Conservation (phyloP, 1,140 invertebrate species). For the Drosophila aff. region DNA sequence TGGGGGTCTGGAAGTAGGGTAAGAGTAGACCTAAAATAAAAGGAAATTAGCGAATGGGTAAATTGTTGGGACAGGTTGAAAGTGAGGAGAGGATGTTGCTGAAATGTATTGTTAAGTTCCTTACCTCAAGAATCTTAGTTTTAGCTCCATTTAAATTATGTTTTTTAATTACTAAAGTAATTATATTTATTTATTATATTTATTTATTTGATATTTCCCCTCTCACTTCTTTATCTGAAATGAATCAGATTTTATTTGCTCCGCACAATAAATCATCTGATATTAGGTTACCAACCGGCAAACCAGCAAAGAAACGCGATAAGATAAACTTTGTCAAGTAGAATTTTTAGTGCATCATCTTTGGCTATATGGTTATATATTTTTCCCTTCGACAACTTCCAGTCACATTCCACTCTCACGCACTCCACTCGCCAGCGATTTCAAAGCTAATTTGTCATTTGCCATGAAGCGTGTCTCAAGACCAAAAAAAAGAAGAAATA, state of each 20-base stretch:
- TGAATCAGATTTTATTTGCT: constrained; percentile 23
- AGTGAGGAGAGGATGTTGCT: neutral
- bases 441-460: constrained; percentile 77
- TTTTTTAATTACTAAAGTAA: neutral
- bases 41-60: neutral
- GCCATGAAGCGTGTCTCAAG: constrained; percentile 44
- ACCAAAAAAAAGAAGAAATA: neutral
- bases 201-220: neutral
- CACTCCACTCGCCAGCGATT: constrained; percentile 51
- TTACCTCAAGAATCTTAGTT: neutral
- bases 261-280: constrained; percentile 34
- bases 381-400: constrained; percentile 7
- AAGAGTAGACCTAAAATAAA: neutral
- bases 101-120: neutral
- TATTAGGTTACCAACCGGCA: constrained; percentile 35
- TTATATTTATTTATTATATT: neutral
- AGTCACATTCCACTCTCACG: constrained; percentile 59
- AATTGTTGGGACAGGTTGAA: constrained; percentile 22
- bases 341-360: constrained; percentile 29
- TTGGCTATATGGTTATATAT: constrained; percentile 15
- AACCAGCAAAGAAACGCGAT: constrained; percentile 20
- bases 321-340: constrained; percentile 28
- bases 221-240: constrained; percentile 18
- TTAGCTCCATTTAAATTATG: neutral
- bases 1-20: constrained; percentile 14